A percentile compares a stretch with the other conserved stretches of the same genome.
Conservation (phyloP, 2,797 vertebrate genomes). For the Astyanax mexicanus region DNA sequence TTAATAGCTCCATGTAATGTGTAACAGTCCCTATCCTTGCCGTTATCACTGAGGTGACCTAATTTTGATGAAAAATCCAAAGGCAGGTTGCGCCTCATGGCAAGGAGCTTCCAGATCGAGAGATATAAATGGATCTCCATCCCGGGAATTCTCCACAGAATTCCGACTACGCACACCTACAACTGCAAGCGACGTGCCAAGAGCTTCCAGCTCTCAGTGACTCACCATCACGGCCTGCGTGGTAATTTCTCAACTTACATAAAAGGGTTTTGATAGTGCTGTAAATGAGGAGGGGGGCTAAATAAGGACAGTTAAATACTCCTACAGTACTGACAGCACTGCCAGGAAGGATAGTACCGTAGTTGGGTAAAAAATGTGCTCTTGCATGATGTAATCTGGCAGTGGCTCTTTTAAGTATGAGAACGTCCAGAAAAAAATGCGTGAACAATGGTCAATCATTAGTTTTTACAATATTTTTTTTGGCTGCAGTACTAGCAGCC, state of each 20-base stretch:
- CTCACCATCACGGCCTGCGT: slow-evolving; percentile 29
- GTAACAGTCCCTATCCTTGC: slow-evolving; percentile 49
- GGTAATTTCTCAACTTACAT: slow-evolving; percentile 28
- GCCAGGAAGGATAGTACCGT: neutral
- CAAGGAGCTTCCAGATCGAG: slow-evolving; percentile 62
- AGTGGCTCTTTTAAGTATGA: no score
- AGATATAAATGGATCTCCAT: slow-evolving; percentile 71
- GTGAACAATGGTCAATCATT: no score
- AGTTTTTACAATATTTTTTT: no score
- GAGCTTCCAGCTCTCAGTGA: slow-evolving; percentile 19
- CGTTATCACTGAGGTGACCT: slow-evolving; percentile 64
- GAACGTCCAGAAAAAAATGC: no score
- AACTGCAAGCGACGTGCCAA: neutral
- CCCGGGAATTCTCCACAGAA: slow-evolving; percentile 66
- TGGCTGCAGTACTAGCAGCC: no score
- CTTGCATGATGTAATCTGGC: no score
- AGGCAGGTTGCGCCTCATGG: slow-evolving; percentile 70
- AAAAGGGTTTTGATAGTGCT: slow-evolving; percentile 20
- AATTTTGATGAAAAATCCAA: slow-evolving; percentile 66
- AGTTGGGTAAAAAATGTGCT: no score
- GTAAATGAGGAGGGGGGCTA: neutral
- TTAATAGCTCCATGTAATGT: slow-evolving; percentile 39
- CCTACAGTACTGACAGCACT: slow-evolving; percentile 2
- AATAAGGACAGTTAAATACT: slow-evolving; percentile 10
- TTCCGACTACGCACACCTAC: slow-evolving; percentile 41